These are phyloP conservation scores for Bombycilla garrulus DNA, from an alignment of 2,113 vertebrate genomes.

Conservation along the genomic window DNA sequence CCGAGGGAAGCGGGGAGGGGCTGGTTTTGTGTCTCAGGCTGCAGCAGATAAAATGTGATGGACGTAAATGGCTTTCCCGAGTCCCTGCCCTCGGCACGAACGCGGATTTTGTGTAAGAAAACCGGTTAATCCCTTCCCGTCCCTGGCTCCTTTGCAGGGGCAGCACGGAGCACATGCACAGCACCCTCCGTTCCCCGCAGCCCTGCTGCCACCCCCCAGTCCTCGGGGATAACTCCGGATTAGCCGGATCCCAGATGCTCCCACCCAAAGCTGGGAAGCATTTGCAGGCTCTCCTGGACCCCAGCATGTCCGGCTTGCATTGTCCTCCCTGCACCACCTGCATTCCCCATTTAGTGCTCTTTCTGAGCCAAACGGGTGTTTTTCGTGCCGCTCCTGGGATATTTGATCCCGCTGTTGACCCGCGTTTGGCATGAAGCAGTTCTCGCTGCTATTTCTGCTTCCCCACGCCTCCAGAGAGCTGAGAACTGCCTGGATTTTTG, in stretches of 20 bases:
- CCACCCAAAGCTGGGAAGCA: background rate
- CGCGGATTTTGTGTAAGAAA: background rate
- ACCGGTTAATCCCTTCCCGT: background rate
- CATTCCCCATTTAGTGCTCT: background rate
- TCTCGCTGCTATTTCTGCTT: background rate
- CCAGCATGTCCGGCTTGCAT: rapidly evolving
- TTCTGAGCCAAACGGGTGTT: background rate
- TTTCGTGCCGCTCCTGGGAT: rapidly evolving
- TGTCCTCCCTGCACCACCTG: background rate
- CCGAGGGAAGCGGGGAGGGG: background rate
- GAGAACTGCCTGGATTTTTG: background rate
- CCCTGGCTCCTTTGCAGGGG: background rate
- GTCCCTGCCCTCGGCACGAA: background rate
- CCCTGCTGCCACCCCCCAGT: background rate
- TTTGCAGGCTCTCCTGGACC: background rate
- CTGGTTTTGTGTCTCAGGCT: background rate
- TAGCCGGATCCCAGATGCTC: conserved; percentile 10
- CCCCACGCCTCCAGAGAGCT: background rate
- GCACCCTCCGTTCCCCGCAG: background rate
- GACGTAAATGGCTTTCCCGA: background rate
- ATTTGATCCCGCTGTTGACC: background rate
- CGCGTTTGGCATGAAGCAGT: rapidly evolving
- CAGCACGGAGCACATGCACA: background rate
- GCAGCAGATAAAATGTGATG: background rate
- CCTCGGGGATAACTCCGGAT: background rate